Base-by-base conservation (phyloP, 2,888 invertebrate genomes). In the Cylindroiulus punctatus region DNA sequence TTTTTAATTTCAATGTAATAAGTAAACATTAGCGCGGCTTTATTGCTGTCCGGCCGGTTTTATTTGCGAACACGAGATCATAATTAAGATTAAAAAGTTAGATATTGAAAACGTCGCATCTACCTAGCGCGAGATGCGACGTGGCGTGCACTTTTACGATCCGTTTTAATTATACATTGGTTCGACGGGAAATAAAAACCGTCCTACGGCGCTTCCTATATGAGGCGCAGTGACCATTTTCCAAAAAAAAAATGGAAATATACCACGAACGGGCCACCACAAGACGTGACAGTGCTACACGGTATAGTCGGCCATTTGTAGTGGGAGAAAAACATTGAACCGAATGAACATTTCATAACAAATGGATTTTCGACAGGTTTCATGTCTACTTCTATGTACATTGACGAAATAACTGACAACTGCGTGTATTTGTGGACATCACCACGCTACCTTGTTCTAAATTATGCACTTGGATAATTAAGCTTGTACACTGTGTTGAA, bases 1-100 rank as follows among this genome's bases (percentile, higher is more conserved):
- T 65, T 65, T 65, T 65, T 65, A 65, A 65, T 65, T 65, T 65
- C 65, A 65, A 65, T 65, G 65, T 65, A 65, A 65, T 65, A 65
- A 65, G 65, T 65, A 65, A 65, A 65, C 65, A 65, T 65, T 65
- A 65, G 65, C 65, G 65, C 26, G 65, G 65, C 65, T 65, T 65
- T 65, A 65, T 65, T 65, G 65, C 65, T 65, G 65, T 65, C 65
- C 65, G 65, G 65, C 65, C 26, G 65, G 65, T 65, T 65, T 65
- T 65, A 65, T 65, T 65, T 65, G 65, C 65, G 22, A 65, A 65
- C 65, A 65, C 65, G 65, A 65, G 65, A 65, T 65, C 65, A 65
- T 65, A 65, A 65, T 65, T 65, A 65, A 65, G 65, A 65, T 65
- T 65, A 65, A 65, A 65, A 65, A 65, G 65, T 65, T 65, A 65